Percentiles rank a stretch among this genome's conserved stretches.
Conservation (phyloP, 1,140 invertebrate genomes). For the Drosophila biarmipes region DNA sequence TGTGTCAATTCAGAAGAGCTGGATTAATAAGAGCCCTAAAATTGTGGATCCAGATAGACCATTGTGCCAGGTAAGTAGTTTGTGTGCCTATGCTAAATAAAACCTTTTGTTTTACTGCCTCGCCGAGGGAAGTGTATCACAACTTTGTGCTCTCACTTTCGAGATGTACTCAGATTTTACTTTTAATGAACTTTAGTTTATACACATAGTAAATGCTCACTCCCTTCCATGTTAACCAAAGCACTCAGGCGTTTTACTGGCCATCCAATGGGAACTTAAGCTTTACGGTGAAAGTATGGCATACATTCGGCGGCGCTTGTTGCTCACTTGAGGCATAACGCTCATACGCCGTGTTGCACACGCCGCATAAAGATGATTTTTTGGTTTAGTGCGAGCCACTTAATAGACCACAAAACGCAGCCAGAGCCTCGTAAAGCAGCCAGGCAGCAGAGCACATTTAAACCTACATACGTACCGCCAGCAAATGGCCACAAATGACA, state of each 20-base stretch:
- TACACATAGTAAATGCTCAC: neutral
- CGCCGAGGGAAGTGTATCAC: constrained; percentile 15
- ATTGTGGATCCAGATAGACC: constrained; percentile 20
- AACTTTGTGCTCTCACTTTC: neutral
- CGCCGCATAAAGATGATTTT: constrained; percentile 73
- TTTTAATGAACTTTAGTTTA: constrained; percentile 71
- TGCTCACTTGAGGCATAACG: constrained; percentile 63
- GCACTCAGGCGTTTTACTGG: constrained; percentile 59
- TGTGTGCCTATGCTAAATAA: neutral
- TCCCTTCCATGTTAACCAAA: constrained; percentile 19
- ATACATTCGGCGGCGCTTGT: constrained; percentile 51
- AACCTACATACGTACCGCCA: constrained; percentile 23
- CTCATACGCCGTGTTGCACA: constrained; percentile 59
- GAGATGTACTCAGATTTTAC: constrained; percentile 26
- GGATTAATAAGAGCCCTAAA: constrained; percentile 42
- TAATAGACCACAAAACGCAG: constrained; percentile 80
- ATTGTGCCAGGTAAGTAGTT: neutral
- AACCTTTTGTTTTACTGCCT: neutral
- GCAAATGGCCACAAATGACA: constrained; percentile 80
- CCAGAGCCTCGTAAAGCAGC: constrained; percentile 57
- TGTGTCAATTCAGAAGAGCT: constrained; percentile 26
- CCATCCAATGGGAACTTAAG: constrained; percentile 39
- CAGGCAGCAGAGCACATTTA: constrained; percentile 6
- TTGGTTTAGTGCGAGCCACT: constrained; percentile 75
- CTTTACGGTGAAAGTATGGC: constrained; percentile 7